Evolutionary conservation across 2,888 invertebrate genomes (phyloP).

Genomic region (Norana najaformis): DNA sequence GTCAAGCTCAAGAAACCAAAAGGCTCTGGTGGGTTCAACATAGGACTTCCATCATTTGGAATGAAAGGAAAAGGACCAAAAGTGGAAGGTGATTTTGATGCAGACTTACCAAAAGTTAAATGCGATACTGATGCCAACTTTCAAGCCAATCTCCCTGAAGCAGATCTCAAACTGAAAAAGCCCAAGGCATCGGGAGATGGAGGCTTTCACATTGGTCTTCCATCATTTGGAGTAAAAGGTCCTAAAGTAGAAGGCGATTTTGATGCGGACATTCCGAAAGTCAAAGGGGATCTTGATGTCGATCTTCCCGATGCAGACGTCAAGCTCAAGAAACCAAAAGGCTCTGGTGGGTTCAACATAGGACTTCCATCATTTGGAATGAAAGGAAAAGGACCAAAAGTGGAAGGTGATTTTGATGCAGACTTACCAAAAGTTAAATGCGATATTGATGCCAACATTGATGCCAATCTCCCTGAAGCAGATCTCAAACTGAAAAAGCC

Average conservation of each 20-base stretch:
- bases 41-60: slow-evolving; percentile 27
- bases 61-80: slow-evolving; percentile 29
- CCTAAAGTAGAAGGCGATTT: slow-evolving; percentile 26
- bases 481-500: slow-evolving; percentile 28
- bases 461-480: background rate
- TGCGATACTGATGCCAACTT: background rate
- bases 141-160: slow-evolving; percentile 17
- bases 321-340: slow-evolving; percentile 33
- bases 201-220: slow-evolving; percentile 29
- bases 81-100: slow-evolving; percentile 27
- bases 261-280: slow-evolving; percentile 29
- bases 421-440: background rate
- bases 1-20: slow-evolving; percentile 25
- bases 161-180: slow-evolving; percentile 30
- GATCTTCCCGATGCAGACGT: slow-evolving; percentile 31
- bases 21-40: slow-evolving; percentile 27
- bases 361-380: slow-evolving; percentile 27
- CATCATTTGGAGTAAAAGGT: slow-evolving; percentile 31
- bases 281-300: slow-evolving; percentile 20
- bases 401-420: slow-evolving; percentile 27
- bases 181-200: slow-evolving; percentile 32
- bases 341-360: background rate
- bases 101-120: slow-evolving; percentile 29
- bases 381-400: slow-evolving; percentile 31
- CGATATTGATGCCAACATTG: too few relatives aligned